These are phyloP conservation scores for Meloidogyne chitwoodi DNA, from an alignment of 1,140 invertebrate genomes.

Conservation along the genomic window DNA sequence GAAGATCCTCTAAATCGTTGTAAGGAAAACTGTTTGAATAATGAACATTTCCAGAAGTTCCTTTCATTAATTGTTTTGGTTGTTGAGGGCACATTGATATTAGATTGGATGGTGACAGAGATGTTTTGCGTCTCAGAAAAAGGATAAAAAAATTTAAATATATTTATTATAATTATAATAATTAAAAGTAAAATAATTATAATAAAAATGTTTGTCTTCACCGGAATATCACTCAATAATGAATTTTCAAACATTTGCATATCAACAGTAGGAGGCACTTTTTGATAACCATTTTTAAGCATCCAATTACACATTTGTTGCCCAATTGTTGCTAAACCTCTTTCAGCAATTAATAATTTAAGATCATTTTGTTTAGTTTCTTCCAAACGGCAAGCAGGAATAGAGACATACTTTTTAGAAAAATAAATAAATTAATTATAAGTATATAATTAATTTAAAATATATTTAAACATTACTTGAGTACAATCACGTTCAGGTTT, in stretches of 20 bases:
- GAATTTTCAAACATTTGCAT: neutral
- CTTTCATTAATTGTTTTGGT: neutral
- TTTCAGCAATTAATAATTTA: constrained; percentile 34
- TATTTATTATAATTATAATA: too few relatives aligned
- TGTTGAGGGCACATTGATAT: neutral
- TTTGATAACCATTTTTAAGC: neutral
- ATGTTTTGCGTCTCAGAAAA: neutral
- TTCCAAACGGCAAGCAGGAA: constrained; percentile 38
- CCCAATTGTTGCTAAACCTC: constrained; percentile 41
- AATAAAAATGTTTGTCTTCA: too few relatives aligned
- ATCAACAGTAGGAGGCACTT: neutral
- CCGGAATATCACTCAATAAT: neutral
- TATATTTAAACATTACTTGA: constrained; percentile 34
- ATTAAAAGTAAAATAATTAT: too few relatives aligned
- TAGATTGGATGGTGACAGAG: neutral
- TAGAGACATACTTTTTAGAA: constrained; percentile 35
- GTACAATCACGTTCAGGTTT: constrained; percentile 49
- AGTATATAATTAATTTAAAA: too few relatives aligned
- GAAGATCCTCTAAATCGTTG: neutral
- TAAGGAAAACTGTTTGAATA: neutral
- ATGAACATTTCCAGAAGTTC: neutral
- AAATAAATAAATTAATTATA: neutral
- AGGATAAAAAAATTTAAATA: neutral
- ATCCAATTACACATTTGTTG: constrained; percentile 44
- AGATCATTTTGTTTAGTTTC: constrained; percentile 37